These are phyloP conservation scores for Drosophila grimshawi DNA, from an alignment of 1,140 invertebrate genomes.

Conservation along the genomic window DNA sequence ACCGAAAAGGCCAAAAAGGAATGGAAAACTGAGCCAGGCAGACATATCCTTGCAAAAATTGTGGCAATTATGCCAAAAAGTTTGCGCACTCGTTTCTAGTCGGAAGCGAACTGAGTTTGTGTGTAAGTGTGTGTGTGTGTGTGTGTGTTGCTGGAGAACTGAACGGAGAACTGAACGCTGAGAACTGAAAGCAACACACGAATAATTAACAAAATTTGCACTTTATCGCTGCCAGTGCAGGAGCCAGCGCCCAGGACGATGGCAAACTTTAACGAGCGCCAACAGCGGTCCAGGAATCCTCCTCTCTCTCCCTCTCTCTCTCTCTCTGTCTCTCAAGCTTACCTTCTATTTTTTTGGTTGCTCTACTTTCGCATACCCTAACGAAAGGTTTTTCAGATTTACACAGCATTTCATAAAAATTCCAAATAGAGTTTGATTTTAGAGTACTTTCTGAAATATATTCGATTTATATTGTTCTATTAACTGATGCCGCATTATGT, in stretches of 20 bases:
- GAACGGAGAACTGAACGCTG: slow-evolving; percentile 1
- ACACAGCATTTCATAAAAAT: too few species aligned
- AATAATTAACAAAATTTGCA: slow-evolving; percentile 84
- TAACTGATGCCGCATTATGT: too few species aligned
- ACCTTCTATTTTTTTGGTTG: slow-evolving; percentile 12
- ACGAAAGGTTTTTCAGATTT: not conserved
- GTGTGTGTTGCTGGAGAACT: not conserved
- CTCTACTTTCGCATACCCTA: slow-evolving; percentile 11
- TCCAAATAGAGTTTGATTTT: too few species aligned
- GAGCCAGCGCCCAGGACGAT: slow-evolving; percentile 27
- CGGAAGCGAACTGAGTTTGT: not conserved
- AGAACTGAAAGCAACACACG: slow-evolving; percentile 63
- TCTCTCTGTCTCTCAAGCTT: slow-evolving; percentile 13
- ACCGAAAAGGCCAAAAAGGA: slow-evolving; percentile 10
- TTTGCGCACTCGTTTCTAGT: slow-evolving; percentile 45
- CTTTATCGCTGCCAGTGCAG: slow-evolving; percentile 79
- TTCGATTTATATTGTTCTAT: too few species aligned
- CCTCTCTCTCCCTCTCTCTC: slow-evolving; percentile 20
- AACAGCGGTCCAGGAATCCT: slow-evolving; percentile 17
- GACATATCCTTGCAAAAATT: slow-evolving; percentile 61
- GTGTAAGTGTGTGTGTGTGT: not conserved
- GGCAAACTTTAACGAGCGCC: slow-evolving; percentile 78
- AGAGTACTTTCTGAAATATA: too few species aligned
- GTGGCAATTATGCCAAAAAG: slow-evolving; percentile 74
- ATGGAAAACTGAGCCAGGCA: slow-evolving; percentile 12